Evolutionary conservation across 1,140 invertebrate genomes (phyloP), one percentile per base, ranked within the genome.

Genomic region (Brachionus calyciflorus): DNA sequence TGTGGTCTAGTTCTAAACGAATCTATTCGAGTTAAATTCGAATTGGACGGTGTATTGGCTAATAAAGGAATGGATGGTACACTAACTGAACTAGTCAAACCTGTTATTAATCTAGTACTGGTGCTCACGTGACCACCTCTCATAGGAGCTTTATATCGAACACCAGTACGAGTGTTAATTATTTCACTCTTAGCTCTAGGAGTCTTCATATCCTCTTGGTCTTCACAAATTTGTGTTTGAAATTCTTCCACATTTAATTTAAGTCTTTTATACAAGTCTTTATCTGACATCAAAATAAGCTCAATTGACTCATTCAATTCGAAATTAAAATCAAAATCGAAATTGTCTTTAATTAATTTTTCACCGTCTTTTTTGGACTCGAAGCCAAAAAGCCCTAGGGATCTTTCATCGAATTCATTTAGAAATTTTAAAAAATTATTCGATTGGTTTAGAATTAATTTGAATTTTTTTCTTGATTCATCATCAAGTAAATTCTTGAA

Each of bases 111-210:
- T 24, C 69, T 37, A 0, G n/a, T 17, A 28, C 6, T 41, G 6
- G 69, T 24, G n/a, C 26, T 55, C 17, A 21, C 10, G 17, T 73
- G 69, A 14, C 69, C 69, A 33, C 69, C 69, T 33, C 69, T 26
- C 69, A 73, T 73, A 10, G 69, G 69, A 17, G 69, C 69, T 24
- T 73, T 73, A 37, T 73, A 73, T 14, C 69, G 21, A 4, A 73
- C 28, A 10, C 69, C 69, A 12, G 69, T 51, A 33, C 69, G 46
- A 40, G 51, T 73, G 19, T 73, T 55, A 33, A 73, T 73, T 28
- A 53, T 30, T 6, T 73, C 69, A n/a, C n/a, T n/a, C n/a, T n/a
- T n/a, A n/a, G n/a, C n/a, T n/a, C n/a, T n/a, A 33, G 44, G 65
- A n/a, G 26, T 70, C 41, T 49, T 70, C 14, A 26, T 55, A 33